Evolutionary conservation across 2,113 vertebrate genomes (phyloP), one percentile per base, ranked within the genome.

Genomic region (Crocuta crocuta): DNA sequence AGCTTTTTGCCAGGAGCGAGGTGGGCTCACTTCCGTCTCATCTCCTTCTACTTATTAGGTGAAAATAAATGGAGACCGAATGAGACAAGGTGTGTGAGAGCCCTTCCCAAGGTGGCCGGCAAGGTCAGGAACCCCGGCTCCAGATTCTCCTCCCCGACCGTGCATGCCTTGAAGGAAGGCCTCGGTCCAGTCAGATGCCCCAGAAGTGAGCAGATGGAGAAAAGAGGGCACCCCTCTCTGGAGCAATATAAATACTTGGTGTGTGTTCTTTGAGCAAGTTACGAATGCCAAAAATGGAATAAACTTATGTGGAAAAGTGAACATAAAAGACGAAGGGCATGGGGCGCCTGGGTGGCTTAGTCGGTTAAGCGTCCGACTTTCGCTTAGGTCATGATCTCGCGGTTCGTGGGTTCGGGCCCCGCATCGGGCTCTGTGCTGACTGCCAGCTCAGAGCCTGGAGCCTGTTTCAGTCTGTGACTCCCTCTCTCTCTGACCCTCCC

Each of bases 121-220:
- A 45, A 21, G 73, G 26, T 16, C 50, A 11, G 78, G 15, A 24
- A 8, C 28, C 19, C 2, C 0, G 16, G 28, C 19, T 66, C n/a
- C 84, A 35, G 48, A 39, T 8, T 5, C 61, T 53, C 31, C 7
- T 24, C 31, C 31, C 78, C 35, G 1, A 2, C 1, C 0, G 0
- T 33, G 9, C 1, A 5, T 1, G 7, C 12, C 70, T 43, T 7
- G 35, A 17, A 6, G 58, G 82, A 33, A 31, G 35, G 21, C 24
- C 26, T 31, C 6, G 55, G 43, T 39, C 45, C 43, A 1, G 8
- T 26, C 10, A 1, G 28, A 45, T 15, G 28, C 28, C 28, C 28
- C 2, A 0, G 24, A 53, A 50, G 13, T 21, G 10, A 73, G 58
- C 33, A 23, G 2, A 12, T 0, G 31, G 39, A 43, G 83, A 4